Evolutionary conservation across 2,113 vertebrate species (phyloP).

Genomic region (Phyllostomus discolor): DNA sequence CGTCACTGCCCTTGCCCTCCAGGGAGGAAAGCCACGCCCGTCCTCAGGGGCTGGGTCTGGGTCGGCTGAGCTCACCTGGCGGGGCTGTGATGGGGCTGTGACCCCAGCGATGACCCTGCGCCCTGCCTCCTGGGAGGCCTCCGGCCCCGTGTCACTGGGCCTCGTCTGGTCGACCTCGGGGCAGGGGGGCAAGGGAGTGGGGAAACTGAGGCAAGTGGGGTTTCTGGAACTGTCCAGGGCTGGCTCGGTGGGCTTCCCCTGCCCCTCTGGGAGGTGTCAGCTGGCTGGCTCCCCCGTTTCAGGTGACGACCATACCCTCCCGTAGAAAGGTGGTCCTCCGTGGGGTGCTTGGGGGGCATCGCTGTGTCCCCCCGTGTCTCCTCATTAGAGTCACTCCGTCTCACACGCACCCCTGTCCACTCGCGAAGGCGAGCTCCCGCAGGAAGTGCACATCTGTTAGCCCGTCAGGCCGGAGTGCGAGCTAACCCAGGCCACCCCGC

Average conservation of each 20-base stretch:
- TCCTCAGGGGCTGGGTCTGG: background rate
- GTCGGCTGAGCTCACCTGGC: background rate
- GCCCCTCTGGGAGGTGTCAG: background rate
- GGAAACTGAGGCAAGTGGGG: background rate
- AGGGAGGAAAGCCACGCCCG: background rate
- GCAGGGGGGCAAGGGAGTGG: background rate
- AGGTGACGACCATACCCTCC: fast-evolving
- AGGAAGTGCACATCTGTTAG: background rate
- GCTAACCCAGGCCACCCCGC: background rate
- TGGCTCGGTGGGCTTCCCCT: background rate
- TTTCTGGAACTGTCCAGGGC: background rate
- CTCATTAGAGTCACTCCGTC: background rate
- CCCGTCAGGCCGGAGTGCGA: background rate
- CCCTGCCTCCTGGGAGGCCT: too few species aligned
- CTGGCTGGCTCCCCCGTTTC: background rate
- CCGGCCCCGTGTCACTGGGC: background rate
- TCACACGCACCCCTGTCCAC: background rate
- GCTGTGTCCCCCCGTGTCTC: background rate
- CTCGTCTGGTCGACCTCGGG: background rate
- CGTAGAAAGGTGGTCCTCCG: background rate
- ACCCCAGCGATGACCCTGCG: background rate
- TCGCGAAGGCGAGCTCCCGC: background rate
- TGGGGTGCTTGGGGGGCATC: background rate
- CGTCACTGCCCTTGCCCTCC: background rate
- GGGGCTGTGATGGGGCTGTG: background rate